Conservation (phyloP, 2,888 invertebrate species). For the Lycocerus yunnanus region DNA sequence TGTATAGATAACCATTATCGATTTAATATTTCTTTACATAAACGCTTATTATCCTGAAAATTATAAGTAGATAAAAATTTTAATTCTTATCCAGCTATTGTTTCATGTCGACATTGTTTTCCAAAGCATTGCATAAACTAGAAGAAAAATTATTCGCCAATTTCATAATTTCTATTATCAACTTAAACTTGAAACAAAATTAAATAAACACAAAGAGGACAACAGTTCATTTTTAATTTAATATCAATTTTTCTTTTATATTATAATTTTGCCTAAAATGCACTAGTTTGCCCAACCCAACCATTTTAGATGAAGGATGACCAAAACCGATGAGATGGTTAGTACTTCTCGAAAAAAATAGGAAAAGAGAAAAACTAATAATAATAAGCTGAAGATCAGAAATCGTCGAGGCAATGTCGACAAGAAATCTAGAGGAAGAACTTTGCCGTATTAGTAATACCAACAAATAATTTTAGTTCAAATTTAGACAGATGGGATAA, state of each 20-base stretch:
- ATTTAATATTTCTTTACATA: not conserved
- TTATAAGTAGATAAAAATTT: not conserved
- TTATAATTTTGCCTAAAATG: no score
- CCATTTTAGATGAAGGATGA: no score
- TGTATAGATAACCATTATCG: not conserved
- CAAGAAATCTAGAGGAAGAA: no score
- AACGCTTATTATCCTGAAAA: conserved; percentile 1
- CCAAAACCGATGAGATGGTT: no score
- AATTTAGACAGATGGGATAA: no score
- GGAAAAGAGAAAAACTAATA: no score
- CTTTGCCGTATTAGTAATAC: no score
- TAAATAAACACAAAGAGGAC: not conserved
- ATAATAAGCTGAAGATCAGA: no score
- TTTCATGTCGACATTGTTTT: not conserved
- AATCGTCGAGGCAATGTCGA: no score
- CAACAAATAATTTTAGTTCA: no score
- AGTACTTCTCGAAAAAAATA: no score
- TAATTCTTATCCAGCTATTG: not conserved
- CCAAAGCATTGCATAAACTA: not conserved
- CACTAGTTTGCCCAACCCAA: no score
- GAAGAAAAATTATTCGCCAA: not conserved
- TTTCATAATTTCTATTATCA: not conserved
- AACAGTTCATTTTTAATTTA: not conserved
- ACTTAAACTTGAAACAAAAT: not conserved
- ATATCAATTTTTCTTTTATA: not conserved